These are phyloP conservation scores for Botrylloides violaceus DNA, from an alignment of 23 tunicate species.

Conservation along the genomic window DNA sequence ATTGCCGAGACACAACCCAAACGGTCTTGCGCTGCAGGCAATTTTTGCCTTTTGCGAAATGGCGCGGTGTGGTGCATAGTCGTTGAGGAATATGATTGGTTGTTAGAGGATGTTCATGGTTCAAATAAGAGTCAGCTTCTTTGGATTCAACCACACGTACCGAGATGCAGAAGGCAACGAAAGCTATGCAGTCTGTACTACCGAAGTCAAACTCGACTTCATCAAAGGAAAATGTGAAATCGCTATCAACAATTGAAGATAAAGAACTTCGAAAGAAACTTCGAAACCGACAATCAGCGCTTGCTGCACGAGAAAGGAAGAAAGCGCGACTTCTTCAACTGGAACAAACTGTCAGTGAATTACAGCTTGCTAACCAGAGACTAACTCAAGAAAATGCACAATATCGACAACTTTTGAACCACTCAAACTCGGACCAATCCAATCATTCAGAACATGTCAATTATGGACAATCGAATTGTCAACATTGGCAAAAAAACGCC, in stretches of 20 bases:
- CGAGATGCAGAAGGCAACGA: not conserved
- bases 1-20: no score
- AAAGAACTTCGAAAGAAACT: conserved; percentile 91
- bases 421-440: no score
- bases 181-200: not conserved
- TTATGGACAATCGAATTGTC: no score
- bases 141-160: no score
- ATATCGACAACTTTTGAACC: not conserved
- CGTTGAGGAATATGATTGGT: no score
- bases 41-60: no score
- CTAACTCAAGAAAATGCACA: conserved; percentile 16
- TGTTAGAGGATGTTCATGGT: no score
- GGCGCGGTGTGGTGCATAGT: no score
- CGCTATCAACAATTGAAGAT: conserved; percentile 41
- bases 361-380: conserved; percentile 11
- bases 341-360: conserved; percentile 52
- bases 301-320: conserved; percentile 95
- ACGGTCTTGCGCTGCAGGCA: no score
- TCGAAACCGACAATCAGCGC: conserved; percentile 89
- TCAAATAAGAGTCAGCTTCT: no score
- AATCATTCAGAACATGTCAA: no score
- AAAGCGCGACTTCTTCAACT: conserved; percentile 85
- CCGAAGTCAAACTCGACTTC: not conserved
- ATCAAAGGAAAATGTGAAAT: not conserved
- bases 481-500: no score